phyloP scores from a whole-genome alignment of 2,113 vertebrate genomes.

The Halcyon malimbica region DNA sequence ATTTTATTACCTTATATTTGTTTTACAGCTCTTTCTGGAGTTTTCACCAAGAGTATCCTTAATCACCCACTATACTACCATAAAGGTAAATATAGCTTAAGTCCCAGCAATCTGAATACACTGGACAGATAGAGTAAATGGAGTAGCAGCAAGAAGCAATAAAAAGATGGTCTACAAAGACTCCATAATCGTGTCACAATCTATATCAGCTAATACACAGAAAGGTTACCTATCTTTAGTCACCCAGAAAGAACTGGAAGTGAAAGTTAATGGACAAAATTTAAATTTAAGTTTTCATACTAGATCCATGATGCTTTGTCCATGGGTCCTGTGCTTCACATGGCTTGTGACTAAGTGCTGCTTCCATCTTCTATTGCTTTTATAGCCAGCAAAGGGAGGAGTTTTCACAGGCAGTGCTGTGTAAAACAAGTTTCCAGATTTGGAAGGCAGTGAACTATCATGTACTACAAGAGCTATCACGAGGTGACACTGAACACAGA shows the following conservation, averaged over 20 bases:
- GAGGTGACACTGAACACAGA: background rate
- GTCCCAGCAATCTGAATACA: background rate
- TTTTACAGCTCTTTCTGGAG: background rate
- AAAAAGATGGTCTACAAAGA: background rate
- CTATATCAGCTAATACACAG: background rate
- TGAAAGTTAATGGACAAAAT: background rate
- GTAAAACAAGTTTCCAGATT: background rate
- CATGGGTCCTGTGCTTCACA: background rate
- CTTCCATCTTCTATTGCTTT: background rate
- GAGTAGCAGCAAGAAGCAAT: background rate
- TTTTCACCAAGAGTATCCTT: background rate
- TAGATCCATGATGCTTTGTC: background rate
- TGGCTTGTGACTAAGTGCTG: background rate
- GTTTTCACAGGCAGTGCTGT: accelerated
- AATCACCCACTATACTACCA: background rate
- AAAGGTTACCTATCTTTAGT: background rate
- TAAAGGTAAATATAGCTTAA: background rate
- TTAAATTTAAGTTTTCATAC: background rate
- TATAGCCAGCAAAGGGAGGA: background rate
- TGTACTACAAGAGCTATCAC: background rate
- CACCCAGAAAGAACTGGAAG: background rate
- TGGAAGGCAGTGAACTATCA: background rate
- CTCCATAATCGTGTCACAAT: background rate
- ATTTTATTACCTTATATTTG: background rate
- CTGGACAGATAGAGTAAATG: background rate